Conservation (phyloP, 2,888 invertebrate species). For the Microctonus hyperodae region DNA sequence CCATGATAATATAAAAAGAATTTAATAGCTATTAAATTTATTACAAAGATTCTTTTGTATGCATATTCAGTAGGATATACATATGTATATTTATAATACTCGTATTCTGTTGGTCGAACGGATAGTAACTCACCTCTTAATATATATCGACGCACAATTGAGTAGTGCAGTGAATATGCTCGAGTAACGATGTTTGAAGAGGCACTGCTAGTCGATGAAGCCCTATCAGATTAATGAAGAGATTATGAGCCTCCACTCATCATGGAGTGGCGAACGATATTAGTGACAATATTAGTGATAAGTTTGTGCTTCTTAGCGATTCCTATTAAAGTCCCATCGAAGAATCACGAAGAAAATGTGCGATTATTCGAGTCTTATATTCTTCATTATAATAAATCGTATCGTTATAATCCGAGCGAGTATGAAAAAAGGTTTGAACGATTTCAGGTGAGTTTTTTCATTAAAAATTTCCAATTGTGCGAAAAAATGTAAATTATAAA, state of each 20-base stretch:
- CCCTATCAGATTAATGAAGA: slow-evolving; percentile 21
- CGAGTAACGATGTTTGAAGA: slow-evolving; percentile 18
- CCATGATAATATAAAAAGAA: not conserved
- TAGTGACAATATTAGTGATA: slow-evolving; percentile 54
- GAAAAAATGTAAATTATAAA: too few relatives aligned
- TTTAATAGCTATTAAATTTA: not conserved
- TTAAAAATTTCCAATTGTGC: too few relatives aligned
- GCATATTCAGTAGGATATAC: not conserved
- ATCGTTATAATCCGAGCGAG: slow-evolving; percentile 61
- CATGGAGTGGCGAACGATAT: slow-evolving; percentile 61
- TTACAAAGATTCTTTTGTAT: not conserved
- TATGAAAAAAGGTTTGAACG: slow-evolving; percentile 60
- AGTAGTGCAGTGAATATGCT: slow-evolving; percentile 33
- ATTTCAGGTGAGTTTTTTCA: slow-evolving; percentile 61
- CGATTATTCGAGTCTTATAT: slow-evolving; percentile 65
- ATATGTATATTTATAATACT: not conserved
- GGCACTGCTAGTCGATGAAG: slow-evolving; percentile 24
- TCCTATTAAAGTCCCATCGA: slow-evolving; percentile 62
- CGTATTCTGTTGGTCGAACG: not conserved
- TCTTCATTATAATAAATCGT: slow-evolving; percentile 65
- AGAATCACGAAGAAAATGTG: slow-evolving; percentile 48
- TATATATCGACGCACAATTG: slow-evolving; percentile 27
- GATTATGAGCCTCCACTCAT: slow-evolving; percentile 34
- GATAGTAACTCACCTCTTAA: not conserved
- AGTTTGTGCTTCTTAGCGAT: slow-evolving; percentile 63